These are phyloP conservation scores for Phoxinus dragarum DNA, from an alignment of 2,797 vertebrate genomes.

Conservation along the genomic window DNA sequence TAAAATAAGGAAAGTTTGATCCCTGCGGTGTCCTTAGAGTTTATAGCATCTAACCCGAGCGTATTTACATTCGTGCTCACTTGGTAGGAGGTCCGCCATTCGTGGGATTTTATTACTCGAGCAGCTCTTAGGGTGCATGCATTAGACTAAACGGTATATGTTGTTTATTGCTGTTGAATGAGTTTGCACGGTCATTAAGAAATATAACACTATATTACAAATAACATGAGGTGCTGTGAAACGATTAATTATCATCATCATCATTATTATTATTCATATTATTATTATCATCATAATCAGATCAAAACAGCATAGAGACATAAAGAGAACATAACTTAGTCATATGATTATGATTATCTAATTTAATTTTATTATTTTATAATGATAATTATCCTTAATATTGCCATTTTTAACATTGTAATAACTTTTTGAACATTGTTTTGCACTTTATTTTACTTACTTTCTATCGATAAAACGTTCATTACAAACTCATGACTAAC, in stretches of 20 bases:
- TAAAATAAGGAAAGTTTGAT: background rate
- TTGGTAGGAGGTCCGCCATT: constrained; percentile 38
- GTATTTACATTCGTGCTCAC: constrained; percentile 42
- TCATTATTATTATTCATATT: background rate
- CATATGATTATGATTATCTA: background rate
- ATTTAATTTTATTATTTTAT: background rate
- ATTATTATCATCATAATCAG: background rate
- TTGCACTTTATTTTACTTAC: background rate
- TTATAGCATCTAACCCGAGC: constrained; percentile 35
- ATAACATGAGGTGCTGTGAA: background rate
- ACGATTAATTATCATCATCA: constrained; percentile 18
- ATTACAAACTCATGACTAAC: background rate
- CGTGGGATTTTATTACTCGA: constrained; percentile 52
- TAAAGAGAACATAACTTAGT: background rate
- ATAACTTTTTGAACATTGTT: background rate
- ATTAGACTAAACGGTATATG: constrained; percentile 35
- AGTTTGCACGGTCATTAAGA: constrained; percentile 7
- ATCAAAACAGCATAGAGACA: background rate
- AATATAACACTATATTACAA: constrained; percentile 10
- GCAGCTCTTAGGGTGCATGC: constrained; percentile 38
- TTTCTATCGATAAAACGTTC: background rate
- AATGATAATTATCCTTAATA: background rate
- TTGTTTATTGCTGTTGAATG: background rate
- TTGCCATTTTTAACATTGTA: background rate
- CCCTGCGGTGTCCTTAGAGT: constrained; percentile 27